Conservation (phyloP, 2,113 vertebrate genomes). For the Hyaena hyaena region DNA sequence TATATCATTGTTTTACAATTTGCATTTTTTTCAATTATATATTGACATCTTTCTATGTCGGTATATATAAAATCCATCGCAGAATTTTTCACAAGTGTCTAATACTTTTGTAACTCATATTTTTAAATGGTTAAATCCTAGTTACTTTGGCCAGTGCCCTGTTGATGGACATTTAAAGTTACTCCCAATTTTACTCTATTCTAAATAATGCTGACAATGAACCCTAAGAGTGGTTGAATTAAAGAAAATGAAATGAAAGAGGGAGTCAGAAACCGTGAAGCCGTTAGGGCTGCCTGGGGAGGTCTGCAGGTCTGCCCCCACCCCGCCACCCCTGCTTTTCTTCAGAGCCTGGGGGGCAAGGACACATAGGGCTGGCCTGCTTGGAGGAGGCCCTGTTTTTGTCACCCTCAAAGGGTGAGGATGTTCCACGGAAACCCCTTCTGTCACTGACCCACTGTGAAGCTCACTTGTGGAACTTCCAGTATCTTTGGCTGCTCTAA, state of each 20-base stretch:
- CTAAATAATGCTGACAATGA: background rate
- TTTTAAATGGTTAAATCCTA: background rate
- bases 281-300: background rate
- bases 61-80: background rate
- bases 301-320: background rate
- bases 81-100: background rate
- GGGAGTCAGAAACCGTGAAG: background rate
- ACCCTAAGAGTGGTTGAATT: background rate
- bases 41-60: background rate
- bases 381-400: background rate
- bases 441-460: background rate
- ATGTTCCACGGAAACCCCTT: background rate
- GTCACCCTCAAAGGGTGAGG: background rate
- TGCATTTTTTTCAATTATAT: conserved; percentile 24
- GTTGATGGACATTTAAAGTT: background rate
- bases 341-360: background rate
- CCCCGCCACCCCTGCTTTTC: background rate
- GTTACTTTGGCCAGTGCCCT: background rate
- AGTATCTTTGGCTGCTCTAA: background rate
- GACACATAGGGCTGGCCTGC: background rate
- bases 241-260: conserved; percentile 35
- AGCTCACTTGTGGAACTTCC: background rate
- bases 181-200: conserved; percentile 16
- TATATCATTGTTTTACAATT: conserved; percentile 36
- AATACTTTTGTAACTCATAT: conserved; percentile 7